A percentile compares a stretch with the other conserved stretches of the same genome.
Evolutionary conservation across 2,888 invertebrate species (phyloP).

Genomic region (Lumbricus terrestris): DNA sequence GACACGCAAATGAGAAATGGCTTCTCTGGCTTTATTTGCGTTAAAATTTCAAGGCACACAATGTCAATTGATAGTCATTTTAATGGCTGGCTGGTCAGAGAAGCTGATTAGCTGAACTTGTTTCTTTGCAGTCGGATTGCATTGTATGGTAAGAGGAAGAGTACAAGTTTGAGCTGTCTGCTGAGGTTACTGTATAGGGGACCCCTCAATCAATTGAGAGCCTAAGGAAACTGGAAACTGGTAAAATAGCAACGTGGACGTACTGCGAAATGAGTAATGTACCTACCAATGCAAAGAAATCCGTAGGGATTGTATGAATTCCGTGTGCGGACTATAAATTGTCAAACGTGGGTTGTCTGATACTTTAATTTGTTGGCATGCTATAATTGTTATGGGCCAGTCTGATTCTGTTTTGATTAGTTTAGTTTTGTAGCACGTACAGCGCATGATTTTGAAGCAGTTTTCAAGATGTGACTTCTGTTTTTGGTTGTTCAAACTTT

Average conservation of each 20-base stretch:
- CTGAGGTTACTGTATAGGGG: no score
- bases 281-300: no score
- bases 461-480: not conserved
- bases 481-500: not conserved
- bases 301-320: not conserved
- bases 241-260: no score
- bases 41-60: not conserved
- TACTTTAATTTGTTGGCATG: not conserved
- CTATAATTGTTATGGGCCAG: not conserved
- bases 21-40: not conserved
- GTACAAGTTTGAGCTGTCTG: no score
- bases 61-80: no score
- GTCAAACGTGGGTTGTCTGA: not conserved
- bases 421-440: not conserved
- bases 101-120: no score
- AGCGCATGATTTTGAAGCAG: not conserved
- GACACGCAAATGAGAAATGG: not conserved
- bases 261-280: no score
- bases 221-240: no score
- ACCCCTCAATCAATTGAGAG: no score
- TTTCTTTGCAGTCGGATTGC: no score
- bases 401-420: not conserved
- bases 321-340: not conserved
- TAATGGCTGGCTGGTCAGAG: no score
- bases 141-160: no score